These are phyloP conservation scores for Asobara japonica DNA, from an alignment of 1,140 invertebrate species.

Conservation along the genomic window DNA sequence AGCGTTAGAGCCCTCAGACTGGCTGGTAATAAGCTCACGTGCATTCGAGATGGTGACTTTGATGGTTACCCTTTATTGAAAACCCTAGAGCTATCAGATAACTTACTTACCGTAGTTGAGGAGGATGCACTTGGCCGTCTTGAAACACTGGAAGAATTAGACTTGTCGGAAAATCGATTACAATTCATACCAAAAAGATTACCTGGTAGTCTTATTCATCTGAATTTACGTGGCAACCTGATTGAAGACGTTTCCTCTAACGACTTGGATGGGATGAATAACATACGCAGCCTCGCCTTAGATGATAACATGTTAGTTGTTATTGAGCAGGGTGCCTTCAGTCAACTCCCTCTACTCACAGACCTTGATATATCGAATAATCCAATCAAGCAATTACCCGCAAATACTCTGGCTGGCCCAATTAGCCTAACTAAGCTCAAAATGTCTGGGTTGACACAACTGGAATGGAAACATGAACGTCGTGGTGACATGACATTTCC, in stretches of 20 bases:
- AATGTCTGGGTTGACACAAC: slow-evolving; percentile 73
- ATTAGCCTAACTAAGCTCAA: slow-evolving; percentile 72
- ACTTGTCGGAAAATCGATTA: slow-evolving; percentile 81
- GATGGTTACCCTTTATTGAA: slow-evolving; percentile 88
- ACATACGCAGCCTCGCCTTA: slow-evolving; percentile 76
- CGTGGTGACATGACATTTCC: slow-evolving; percentile 74
- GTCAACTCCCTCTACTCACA: slow-evolving; percentile 72
- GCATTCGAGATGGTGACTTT: slow-evolving; percentile 84
- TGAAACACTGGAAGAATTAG: slow-evolving; percentile 81
- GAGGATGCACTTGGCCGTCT: slow-evolving; percentile 87
- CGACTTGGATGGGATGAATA: slow-evolving; percentile 76
- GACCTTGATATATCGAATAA: slow-evolving; percentile 82
- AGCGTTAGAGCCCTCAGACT: slow-evolving; percentile 83
- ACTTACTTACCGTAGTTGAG: slow-evolving; percentile 80
- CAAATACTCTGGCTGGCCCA: slow-evolving; percentile 75
- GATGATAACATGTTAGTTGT: slow-evolving; percentile 74
- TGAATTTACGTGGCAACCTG: slow-evolving; percentile 75
- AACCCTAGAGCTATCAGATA: slow-evolving; percentile 83
- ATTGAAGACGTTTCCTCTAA: slow-evolving; percentile 73
- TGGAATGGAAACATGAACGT: slow-evolving; percentile 66
- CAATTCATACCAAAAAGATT: slow-evolving; percentile 74
- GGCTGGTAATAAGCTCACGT: slow-evolving; percentile 78
- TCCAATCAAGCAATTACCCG: slow-evolving; percentile 74
- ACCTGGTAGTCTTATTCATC: slow-evolving; percentile 70
- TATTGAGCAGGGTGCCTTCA: slow-evolving; percentile 75